A percentile compares a stretch with the other conserved stretches of the same genome.
These are phyloP conservation scores for Hemibagrus guttatus DNA, from an alignment of 2,797 vertebrate genomes.

Conservation along the genomic window DNA sequence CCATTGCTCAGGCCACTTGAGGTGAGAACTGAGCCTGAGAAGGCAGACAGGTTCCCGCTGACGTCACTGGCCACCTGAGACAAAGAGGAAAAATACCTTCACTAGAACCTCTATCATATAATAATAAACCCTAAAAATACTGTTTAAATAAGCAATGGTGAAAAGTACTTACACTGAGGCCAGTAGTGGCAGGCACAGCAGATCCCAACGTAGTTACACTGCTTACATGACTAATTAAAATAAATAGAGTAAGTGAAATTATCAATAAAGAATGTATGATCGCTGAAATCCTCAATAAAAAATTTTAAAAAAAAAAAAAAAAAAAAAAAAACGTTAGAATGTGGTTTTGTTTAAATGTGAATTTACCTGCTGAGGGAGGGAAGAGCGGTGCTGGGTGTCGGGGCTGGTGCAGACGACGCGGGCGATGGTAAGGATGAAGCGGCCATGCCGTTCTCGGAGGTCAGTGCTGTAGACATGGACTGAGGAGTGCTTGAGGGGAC, in stretches of 20 bases:
- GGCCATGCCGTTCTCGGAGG: slow-evolving; percentile 76
- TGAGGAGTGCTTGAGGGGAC: slow-evolving; percentile 76
- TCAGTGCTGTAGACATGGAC: slow-evolving; percentile 79
- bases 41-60: slow-evolving; percentile 68
- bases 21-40: slow-evolving; percentile 65
- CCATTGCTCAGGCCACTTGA: slow-evolving; percentile 73
- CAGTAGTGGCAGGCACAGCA: slow-evolving; percentile 73
- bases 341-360: background rate
- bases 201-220: slow-evolving; percentile 79
- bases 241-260: background rate
- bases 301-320: no score
- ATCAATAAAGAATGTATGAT: background rate
- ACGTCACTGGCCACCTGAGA: slow-evolving; percentile 79
- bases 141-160: background rate
- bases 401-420: slow-evolving; percentile 74
- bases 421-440: slow-evolving; percentile 72
- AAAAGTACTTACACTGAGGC: slow-evolving; percentile 82
- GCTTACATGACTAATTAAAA: slow-evolving; percentile 76
- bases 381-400: slow-evolving; percentile 79
- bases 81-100: background rate
- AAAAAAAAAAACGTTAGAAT: background rate
- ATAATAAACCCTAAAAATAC: background rate
- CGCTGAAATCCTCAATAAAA: background rate
- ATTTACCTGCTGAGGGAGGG: slow-evolving; percentile 87
- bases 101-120: background rate